Percentiles rank a stretch among this genome's conserved stretches.
Evolutionary conservation across 1,140 invertebrate species (phyloP).

Genomic region (Anagrus nilaparvatae): DNA sequence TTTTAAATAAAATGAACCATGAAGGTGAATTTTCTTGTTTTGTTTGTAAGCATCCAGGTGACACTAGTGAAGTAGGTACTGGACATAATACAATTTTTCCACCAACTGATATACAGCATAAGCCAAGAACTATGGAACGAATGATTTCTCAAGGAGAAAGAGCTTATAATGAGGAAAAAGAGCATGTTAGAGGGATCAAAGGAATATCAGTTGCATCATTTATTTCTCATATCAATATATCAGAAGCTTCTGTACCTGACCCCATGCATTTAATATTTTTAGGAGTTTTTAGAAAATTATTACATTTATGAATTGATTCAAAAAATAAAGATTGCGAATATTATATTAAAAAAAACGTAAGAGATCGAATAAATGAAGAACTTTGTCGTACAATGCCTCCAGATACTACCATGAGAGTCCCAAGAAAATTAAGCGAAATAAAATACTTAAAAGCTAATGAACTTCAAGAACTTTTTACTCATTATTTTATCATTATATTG

Average conservation of each 20-base stretch:
- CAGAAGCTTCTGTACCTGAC: constrained; percentile 12
- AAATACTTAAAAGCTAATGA: constrained; percentile 14
- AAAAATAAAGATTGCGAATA: constrained; percentile 8
- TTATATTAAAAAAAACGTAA: constrained; percentile 8
- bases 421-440: constrained; percentile 6
- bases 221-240: constrained; percentile 12
- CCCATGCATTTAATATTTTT: constrained; percentile 16
- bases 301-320: constrained; percentile 7
- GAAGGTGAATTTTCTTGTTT: constrained; percentile 13
- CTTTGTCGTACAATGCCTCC: constrained; percentile 5
- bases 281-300: constrained; percentile 8
- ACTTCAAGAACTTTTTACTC: constrained; percentile 4
- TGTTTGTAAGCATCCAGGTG: constrained; percentile 12
- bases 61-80: constrained; percentile 1
- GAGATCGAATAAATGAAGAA: constrained; percentile 5
- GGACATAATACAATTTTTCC: constrained; percentile 6
- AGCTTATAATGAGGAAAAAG: not conserved
- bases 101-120: not conserved
- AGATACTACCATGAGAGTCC: constrained; percentile 8
- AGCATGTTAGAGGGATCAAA: constrained; percentile 12
- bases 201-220: constrained; percentile 5
- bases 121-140: constrained; percentile 4
- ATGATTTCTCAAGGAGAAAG: constrained; percentile 12
- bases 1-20: constrained; percentile 11
- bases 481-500: constrained; percentile 11